Base-by-base conservation (phyloP, 2,113 vertebrate genomes). In the Epinephelus lanceolatus region DNA sequence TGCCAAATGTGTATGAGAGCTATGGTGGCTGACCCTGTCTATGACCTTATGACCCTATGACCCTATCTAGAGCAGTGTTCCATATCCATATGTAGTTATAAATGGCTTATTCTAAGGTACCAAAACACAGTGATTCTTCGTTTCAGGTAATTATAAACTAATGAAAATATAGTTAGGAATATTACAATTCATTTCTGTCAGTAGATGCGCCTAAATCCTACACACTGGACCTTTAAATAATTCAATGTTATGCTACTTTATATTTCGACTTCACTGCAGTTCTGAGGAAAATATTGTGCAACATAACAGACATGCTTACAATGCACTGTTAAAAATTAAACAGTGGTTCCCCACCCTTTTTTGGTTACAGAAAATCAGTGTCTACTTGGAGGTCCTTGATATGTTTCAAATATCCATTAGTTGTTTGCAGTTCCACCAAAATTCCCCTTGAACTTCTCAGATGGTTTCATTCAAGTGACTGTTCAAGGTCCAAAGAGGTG, bases 381-480 rank as follows among this genome's bases (percentile, higher is more conserved):
- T 63, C 3, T 21, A 11, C 18, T 33, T 62, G 1, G 60, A 30
- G 60, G 3, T 5, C 6, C 27, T 10, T 62, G 30, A 6, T 25
- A 62, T 62, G 17, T 62, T 33, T 62, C 45, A 75, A 27, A 62
- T 23, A 23, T n/a, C 53, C n/a, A 21, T 55, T 55, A n/a, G 21
- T 23, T 55, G 53, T 59, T 59, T 27, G 25, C 25, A 17, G 25
- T 30, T 60, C 5, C 5, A 30, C 6, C 14, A 60, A 30, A 60
- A 13, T 17, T 60, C 15, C 14, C 5, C 49, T 51, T 4, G 18
- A 51, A 51, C 15, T 5, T 17, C 49, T 51, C 49, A 51, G 49
- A 5, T 51, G 56, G 71, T 60, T 73, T 73, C 25, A 49, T 49
- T 60, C n/a, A 49, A 61, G 11, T 49, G 19, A 66, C n/a, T 55